Conservation (phyloP, 2,888 invertebrate species). For the Cordylochernes scorpioides region DNA sequence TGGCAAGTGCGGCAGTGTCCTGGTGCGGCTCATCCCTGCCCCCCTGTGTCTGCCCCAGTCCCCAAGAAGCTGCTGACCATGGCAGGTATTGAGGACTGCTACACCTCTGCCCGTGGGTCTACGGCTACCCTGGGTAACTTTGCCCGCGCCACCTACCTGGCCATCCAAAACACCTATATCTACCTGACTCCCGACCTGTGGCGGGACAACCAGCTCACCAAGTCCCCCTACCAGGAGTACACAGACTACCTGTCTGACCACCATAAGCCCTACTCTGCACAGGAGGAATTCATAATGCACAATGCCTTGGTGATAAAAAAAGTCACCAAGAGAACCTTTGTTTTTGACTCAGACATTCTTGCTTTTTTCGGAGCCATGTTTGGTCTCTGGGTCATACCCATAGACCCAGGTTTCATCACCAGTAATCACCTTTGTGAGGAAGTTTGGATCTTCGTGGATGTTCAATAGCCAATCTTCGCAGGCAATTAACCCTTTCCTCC, state of each 20-base stretch:
- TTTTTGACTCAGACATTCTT: too few species aligned
- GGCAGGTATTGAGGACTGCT: constrained; percentile 99
- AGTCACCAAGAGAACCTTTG: too few species aligned
- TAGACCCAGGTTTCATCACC: too few species aligned
- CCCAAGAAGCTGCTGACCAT: constrained; percentile 93
- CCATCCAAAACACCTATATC: constrained; percentile 91
- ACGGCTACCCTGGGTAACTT: constrained; percentile 97
- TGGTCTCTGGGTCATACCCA: too few species aligned
- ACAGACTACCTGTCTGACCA: constrained; percentile 68
- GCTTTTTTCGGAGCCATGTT: too few species aligned
- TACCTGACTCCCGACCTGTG: constrained; percentile 97
- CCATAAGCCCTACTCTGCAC: too few species aligned
- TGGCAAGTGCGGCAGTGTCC: constrained; percentile 95
- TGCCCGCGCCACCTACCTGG: constrained; percentile 94
- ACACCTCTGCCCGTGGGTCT: constrained; percentile 88
- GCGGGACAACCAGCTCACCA: constrained; percentile 76
- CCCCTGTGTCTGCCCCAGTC: constrained; percentile 95
- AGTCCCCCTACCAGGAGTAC: constrained; percentile 85
- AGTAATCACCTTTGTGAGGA: too few species aligned
- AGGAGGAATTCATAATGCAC: too few species aligned
- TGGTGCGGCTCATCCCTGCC: constrained; percentile 89
- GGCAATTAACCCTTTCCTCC: too few species aligned
- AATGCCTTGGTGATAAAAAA: too few species aligned
- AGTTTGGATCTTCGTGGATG: too few species aligned
- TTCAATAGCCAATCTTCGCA: too few species aligned